Evolutionary conservation across 2,888 invertebrate genomes (phyloP).

Genomic region (Metalampra italica): DNA sequence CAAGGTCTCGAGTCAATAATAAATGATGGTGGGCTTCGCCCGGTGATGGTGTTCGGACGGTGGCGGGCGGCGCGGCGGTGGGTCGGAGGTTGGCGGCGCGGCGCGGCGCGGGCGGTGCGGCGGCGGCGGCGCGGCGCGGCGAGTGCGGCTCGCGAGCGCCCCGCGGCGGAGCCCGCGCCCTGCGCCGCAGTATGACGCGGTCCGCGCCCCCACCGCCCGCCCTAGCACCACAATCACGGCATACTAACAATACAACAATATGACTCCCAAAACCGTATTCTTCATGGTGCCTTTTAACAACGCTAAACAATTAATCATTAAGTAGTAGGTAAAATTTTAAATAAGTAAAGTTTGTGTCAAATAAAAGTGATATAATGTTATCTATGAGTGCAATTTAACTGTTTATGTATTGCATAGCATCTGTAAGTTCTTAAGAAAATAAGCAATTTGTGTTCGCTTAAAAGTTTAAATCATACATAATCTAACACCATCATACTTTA

Average conservation of each 20-base stretch:
- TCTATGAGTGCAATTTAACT: conserved; percentile 3
- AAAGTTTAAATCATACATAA: neutral
- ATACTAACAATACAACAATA: conserved; percentile 30
- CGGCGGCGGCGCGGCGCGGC: neutral
- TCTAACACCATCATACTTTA: neutral
- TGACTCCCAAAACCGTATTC: conserved; percentile 24
- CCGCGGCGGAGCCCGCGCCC: conserved; percentile 33
- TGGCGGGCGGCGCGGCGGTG: conserved; percentile 28
- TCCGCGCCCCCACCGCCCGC: conserved; percentile 55
- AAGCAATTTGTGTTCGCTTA: too few relatives aligned
- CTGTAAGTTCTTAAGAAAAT: neutral
- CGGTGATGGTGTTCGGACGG: conserved; percentile 32
- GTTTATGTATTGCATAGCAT: neutral
- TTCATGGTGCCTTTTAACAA: conserved; percentile 52
- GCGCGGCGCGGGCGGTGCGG: conserved; percentile 27
- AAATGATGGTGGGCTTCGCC: conserved; percentile 62
- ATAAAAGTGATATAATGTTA: neutral
- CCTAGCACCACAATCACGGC: conserved; percentile 30
- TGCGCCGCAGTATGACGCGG: conserved; percentile 70
- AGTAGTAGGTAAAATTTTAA: conserved; percentile 21
- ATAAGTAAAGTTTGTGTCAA: conserved; percentile 11
- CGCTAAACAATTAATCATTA: conserved; percentile 17
- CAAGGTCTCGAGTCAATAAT: conserved; percentile 67
- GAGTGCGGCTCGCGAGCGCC: conserved; percentile 19
- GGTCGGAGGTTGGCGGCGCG: conserved; percentile 13